phyloP scores from a whole-genome alignment of 2,797 vertebrate species.

The Anolis apletophallus region DNA sequence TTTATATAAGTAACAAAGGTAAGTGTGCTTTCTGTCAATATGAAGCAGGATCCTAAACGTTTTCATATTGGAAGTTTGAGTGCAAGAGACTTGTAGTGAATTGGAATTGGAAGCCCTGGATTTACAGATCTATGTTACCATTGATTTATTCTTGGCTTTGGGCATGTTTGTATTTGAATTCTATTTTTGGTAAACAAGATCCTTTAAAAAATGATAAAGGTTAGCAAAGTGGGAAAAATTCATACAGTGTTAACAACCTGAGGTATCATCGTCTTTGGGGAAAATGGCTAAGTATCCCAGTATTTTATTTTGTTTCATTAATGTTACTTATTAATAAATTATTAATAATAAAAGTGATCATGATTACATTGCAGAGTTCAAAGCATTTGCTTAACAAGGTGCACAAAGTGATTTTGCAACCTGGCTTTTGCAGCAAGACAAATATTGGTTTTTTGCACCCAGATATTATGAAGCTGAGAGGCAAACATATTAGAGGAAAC shows the following conservation, averaged over 20 bases:
- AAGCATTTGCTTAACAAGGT: constrained; percentile 14
- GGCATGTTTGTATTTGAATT: constrained; percentile 53
- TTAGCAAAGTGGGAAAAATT: constrained; percentile 4
- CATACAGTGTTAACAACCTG: constrained; percentile 3
- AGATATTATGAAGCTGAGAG: constrained; percentile 4
- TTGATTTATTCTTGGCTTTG: constrained; percentile 49
- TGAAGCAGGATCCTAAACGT: constrained; percentile 47
- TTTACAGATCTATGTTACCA: constrained; percentile 35
- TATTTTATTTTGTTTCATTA: constrained; percentile 49
- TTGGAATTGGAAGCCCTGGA: constrained; percentile 38
- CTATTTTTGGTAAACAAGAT: constrained; percentile 62
- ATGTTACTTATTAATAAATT: constrained; percentile 2
- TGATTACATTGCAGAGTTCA: neutral
- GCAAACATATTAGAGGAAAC: neutral
- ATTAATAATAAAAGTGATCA: neutral
- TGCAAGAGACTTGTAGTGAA: constrained; percentile 42
- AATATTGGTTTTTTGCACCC: constrained; percentile 27
- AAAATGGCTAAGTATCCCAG: neutral
- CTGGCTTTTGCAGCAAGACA: constrained; percentile 29
- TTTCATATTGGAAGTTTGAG: constrained; percentile 39
- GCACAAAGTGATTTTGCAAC: constrained; percentile 3
- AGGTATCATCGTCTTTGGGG: too few species aligned
- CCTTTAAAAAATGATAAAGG: constrained; percentile 57
- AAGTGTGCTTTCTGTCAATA: constrained; percentile 20
- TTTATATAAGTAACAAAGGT: neutral